phyloP scores from a whole-genome alignment of 1,140 invertebrate species.

The Apis cerana region DNA sequence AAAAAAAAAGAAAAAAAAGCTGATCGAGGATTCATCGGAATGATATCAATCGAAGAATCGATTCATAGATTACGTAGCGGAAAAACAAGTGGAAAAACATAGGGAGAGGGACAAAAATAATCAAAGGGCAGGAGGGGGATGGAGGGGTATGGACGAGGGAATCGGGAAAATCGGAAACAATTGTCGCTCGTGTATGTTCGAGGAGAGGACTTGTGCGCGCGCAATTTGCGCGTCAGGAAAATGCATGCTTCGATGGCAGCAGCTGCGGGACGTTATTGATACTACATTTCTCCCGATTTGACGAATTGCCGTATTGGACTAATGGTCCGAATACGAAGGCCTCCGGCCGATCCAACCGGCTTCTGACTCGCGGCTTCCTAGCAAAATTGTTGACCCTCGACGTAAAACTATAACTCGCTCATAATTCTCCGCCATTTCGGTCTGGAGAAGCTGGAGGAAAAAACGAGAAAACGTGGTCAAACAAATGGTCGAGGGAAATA shows the following conservation, averaged over 20 bases:
- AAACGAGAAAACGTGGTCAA: slow-evolving; percentile 27
- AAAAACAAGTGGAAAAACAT: slow-evolving; percentile 56
- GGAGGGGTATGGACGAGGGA: not conserved
- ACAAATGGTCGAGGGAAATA: slow-evolving; percentile 27
- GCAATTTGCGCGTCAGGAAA: slow-evolving; percentile 77
- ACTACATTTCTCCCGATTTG: slow-evolving; percentile 82
- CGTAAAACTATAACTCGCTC: slow-evolving; percentile 74
- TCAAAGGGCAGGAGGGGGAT: not conserved
- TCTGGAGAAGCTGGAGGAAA: slow-evolving; percentile 30
- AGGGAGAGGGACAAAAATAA: slow-evolving; percentile 51
- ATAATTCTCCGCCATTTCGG: slow-evolving; percentile 63
- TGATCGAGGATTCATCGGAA: slow-evolving; percentile 12
- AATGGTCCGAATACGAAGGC: slow-evolving; percentile 79
- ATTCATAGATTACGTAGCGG: slow-evolving; percentile 48
- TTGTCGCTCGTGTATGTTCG: slow-evolving; percentile 62
- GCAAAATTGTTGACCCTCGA: slow-evolving; percentile 60
- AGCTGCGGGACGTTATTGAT: slow-evolving; percentile 81
- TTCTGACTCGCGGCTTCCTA: slow-evolving; percentile 54
- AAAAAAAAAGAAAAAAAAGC: not conserved
- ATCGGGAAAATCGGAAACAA: slow-evolving; percentile 64
- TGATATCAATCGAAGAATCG: slow-evolving; percentile 44
- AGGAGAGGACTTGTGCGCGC: slow-evolving; percentile 41
- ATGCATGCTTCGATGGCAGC: slow-evolving; percentile 79
- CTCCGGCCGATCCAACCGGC: slow-evolving; percentile 46
- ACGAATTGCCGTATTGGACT: slow-evolving; percentile 80